Base-by-base conservation (phyloP, 2,888 invertebrate genomes). In the Cecidostiba fungosa region DNA sequence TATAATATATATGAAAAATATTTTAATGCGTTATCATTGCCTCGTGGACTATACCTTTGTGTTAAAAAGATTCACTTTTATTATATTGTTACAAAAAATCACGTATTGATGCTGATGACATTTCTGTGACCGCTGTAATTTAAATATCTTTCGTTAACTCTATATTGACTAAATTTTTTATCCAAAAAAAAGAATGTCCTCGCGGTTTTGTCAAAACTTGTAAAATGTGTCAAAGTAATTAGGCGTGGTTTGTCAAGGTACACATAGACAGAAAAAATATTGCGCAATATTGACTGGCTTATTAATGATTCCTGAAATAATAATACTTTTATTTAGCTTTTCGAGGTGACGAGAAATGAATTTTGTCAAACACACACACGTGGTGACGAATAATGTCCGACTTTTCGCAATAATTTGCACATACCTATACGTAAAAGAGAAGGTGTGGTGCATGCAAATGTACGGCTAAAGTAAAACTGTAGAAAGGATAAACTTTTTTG, bases 391-490 rank as follows among this genome's bases (percentile, higher is more conserved):
- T 50, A 43, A 23, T 59, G 54, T 59, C 54, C 14, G 29, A 26
- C 4, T 66, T 66, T 66, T 66, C 66, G 66, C 66, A 66, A 66
- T 29, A 14, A 29, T 14, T 66, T 66, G 66, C 66, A 23, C 29
- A 66, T 29, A 62, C 12, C 66, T 66, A 23, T 19, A 66, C 26
- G 29, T 29, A 29, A 26, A 26, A 29, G 6, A 66, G 16, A 66
- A 66, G 26, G 23, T 26, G 29, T 16, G 66, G 29, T 1, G 66
- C 14, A 29, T 29, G 66, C 23, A 26, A 14, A 14, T 26, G 12
- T 66, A n/a, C n/a, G 23, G 8, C 54, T 59, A 8, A 59, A 23
- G 5, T 23, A 59, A n/a, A 59, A n/a, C 19, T 8, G 19, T n/a
- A 19, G 0, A n/a, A 59, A 59, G n/a, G 6, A 23, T 8, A 59